Evolutionary conservation across 2,888 invertebrate genomes (phyloP), one percentile per base, ranked within the genome.

Genomic region (Helleia helle): DNA sequence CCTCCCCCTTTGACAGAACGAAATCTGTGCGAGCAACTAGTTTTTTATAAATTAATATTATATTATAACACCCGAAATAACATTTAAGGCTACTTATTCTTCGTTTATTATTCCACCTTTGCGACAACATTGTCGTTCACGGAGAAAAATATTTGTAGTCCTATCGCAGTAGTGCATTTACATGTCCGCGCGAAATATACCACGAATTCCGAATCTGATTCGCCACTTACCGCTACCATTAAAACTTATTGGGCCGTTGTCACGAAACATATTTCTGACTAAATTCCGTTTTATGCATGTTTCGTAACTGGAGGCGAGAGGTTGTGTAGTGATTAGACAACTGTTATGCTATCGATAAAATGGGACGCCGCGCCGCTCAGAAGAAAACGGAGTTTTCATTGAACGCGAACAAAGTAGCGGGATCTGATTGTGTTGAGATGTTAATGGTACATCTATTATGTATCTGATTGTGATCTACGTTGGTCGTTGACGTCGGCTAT

Each of bases 221-320:
- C 42, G 47, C 38, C 38, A 43, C 40, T 49, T 43, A 43, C 36
- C 18, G 36, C 37, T 25, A 9, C 44, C 43, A 47, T 49, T 47
- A 47, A 42, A 43, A 26, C 36, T 41, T 43, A 45, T 47, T 47
- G 44, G 31, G 27, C 41, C 38, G 36, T 47, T 49, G 49, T 47
- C 45, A 49, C 49, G 47, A 47, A 38, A 42, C 17, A 43, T 45
- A 42, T 49, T 42, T 44, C 41, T 43, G 17, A 31, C 40, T 42
- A n/a, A 37, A 37, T 22, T 34, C 34, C 34, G 34, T 34, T 34
- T 7, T 11, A 18, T 22, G 12, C 3, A 22, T 22, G 22, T 34
- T 17, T 34, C 12, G 34, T 34, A 34, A 34, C 34, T 30, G n/a
- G n/a, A 22, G 8, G 8, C 4, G 18, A 18, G 4, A 5, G 18